phyloP scores from a whole-genome alignment of 1,140 invertebrate species.

The Rhizoglyphus robini region DNA sequence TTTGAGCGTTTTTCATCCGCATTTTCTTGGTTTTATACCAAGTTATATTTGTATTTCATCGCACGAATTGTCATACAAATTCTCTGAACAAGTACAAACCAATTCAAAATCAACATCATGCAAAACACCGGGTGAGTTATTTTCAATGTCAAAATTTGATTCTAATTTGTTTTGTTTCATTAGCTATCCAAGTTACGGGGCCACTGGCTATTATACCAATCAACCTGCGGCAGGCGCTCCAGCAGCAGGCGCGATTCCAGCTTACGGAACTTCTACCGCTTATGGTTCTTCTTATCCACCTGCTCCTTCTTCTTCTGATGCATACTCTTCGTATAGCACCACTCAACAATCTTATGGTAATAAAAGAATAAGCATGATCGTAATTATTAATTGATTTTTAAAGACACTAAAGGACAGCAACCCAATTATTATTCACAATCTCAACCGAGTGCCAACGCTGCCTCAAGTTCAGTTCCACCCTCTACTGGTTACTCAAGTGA shows the following conservation, averaged over 20 bases:
- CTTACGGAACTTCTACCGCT: neutral
- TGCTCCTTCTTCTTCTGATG: neutral
- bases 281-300: neutral
- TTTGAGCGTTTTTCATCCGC: no score
- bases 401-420: neutral
- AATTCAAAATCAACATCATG: neutral
- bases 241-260: neutral
- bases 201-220: constrained; percentile 6
- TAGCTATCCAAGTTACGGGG: neutral
- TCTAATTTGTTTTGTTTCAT: neutral
- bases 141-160: no score
- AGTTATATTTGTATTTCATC: no score
- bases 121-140: constrained; percentile 13
- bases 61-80: no score
- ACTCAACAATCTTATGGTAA: constrained; percentile 1
- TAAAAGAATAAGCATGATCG: no score
- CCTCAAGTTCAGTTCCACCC: constrained; percentile 9
- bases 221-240: neutral
- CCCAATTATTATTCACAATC: neutral
- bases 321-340: constrained; percentile 2
- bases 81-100: no score
- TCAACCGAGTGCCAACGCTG: neutral
- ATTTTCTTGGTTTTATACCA: no score
- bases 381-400: neutral
- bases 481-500: constrained; percentile 16